Percentiles rank a stretch among this genome's conserved stretches.
These are phyloP conservation scores for Hedychridium roseum DNA, from an alignment of 2,888 invertebrate genomes.

Conservation along the genomic window DNA sequence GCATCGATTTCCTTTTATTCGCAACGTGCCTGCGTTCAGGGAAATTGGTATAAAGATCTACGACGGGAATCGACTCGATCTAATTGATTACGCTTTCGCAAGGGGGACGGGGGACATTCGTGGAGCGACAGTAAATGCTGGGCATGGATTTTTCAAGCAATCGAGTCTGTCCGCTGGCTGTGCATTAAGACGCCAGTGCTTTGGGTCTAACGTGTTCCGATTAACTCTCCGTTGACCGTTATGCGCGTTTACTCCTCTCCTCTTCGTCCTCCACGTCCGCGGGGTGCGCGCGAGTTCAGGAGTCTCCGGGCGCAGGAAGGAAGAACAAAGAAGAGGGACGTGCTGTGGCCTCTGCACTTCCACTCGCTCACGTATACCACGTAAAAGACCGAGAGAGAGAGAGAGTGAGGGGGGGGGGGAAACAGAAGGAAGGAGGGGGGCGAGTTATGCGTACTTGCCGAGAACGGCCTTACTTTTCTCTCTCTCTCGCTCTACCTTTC, in stretches of 20 bases:
- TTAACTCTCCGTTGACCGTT: constrained; percentile 48
- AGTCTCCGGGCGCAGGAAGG: constrained; percentile 35
- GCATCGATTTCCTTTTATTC: background rate
- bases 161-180: background rate
- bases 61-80: background rate
- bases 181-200: background rate
- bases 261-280: constrained; percentile 11
- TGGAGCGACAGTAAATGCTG: background rate
- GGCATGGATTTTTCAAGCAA: background rate
- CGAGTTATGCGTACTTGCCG: background rate
- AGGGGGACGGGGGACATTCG: constrained; percentile 4
- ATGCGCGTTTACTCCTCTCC: no score
- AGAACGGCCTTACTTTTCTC: background rate
- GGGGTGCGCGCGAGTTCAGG: constrained; percentile 15
- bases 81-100: no score
- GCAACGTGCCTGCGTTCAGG: background rate
- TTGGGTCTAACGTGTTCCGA: constrained; percentile 30
- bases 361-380: no score
- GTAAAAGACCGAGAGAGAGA: background rate
- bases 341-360: no score
- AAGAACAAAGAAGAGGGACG: constrained; percentile 50
- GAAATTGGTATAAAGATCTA: background rate
- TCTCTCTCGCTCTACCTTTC: background rate
- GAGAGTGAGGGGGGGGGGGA: background rate
- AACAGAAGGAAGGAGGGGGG: background rate